Conservation (phyloP, 2,888 invertebrate genomes). For the Anarsia innoxiella region DNA sequence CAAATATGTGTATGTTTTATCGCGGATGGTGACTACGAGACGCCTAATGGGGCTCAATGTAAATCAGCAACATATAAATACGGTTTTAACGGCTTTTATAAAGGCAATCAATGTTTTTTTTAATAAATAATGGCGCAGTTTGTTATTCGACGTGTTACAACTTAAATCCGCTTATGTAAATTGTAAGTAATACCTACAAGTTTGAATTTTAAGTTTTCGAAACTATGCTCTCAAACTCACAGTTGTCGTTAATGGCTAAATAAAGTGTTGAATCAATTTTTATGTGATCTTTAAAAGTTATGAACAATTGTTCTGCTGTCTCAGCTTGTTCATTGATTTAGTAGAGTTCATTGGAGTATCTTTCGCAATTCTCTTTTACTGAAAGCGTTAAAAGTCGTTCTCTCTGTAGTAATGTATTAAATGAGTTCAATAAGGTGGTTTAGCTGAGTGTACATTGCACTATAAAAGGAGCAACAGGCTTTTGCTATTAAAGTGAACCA, state of each 20-base stretch:
- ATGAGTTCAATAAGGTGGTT: no score
- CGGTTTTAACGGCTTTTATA: conserved; percentile 15
- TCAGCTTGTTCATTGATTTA: no score
- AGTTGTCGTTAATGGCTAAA: background rate
- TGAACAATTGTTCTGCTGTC: no score
- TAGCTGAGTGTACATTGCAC: no score
- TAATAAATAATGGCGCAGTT: conserved; percentile 11
- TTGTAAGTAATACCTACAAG: conserved; percentile 4
- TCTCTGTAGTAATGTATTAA: no score
- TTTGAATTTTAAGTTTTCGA: background rate
- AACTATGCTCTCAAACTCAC: background rate
- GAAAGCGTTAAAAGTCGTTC: no score
- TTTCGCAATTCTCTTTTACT: no score
- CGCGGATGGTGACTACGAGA: no score
- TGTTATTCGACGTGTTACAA: conserved; percentile 12
- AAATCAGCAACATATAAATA: conserved; percentile 6
- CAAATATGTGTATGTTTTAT: no score
- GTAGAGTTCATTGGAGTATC: no score
- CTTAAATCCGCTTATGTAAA: conserved; percentile 22
- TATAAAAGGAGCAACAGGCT: conserved; percentile 17
- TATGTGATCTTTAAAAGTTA: background rate
- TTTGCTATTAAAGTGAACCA: conserved; percentile 27
- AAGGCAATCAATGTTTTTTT: conserved; percentile 13
- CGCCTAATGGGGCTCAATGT: no score
- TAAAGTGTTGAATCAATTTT: background rate